These are phyloP conservation scores for Megaceryle alcyon DNA, from an alignment of 2,797 vertebrate species.

Conservation along the genomic window DNA sequence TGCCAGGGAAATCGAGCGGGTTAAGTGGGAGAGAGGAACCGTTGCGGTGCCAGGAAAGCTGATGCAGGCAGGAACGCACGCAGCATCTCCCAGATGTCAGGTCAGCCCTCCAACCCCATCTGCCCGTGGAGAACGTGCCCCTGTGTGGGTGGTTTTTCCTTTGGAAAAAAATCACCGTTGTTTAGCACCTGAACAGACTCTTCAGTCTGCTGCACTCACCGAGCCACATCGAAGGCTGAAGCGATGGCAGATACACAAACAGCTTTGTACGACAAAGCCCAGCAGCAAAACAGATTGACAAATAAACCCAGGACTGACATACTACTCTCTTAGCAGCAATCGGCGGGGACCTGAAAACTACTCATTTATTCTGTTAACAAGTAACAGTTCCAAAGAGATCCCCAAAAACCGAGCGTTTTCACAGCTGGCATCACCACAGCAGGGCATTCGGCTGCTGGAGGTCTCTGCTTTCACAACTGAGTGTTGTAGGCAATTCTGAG, in stretches of 20 bases:
- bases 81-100: neutral
- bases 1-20: neutral
- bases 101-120: neutral
- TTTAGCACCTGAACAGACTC: neutral
- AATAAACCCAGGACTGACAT: neutral
- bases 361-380: constrained; percentile 29
- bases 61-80: neutral
- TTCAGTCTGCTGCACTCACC: neutral
- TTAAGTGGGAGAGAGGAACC: neutral
- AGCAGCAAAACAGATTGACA: neutral
- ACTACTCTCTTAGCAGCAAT: neutral
- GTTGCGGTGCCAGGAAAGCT: neutral
- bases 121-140: neutral
- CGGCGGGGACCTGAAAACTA: neutral
- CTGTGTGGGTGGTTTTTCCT: neutral
- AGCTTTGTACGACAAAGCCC: neutral
- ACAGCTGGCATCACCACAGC: constrained; percentile 27
- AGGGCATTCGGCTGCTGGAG: neutral
- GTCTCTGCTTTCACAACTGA: neutral
- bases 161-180: neutral
- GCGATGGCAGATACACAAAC: neutral
- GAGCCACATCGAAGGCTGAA: neutral
- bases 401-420: constrained; percentile 18
- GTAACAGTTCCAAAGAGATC: constrained; percentile 17
- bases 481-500: neutral